Evolutionary conservation across 2,797 vertebrate genomes (phyloP).

Genomic region (Sebastes hubbsi): DNA sequence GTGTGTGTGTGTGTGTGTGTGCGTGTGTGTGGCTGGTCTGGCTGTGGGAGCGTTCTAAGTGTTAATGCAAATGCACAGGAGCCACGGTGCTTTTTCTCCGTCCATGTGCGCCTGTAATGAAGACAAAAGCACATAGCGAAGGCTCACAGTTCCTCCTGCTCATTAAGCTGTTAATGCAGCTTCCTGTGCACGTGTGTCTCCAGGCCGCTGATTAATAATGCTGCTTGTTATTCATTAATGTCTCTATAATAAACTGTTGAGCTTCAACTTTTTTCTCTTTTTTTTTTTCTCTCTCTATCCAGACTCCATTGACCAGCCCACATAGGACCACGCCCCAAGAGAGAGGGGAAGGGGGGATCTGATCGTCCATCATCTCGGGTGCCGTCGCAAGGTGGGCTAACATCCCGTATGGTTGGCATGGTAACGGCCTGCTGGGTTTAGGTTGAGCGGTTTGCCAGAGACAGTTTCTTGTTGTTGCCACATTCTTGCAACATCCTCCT

Average conservation of each 20-base stretch:
- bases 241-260: constrained; percentile 53
- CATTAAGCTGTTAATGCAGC: constrained; percentile 67
- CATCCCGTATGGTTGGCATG: constrained; percentile 78
- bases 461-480: constrained; percentile 78
- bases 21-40: not conserved
- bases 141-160: constrained; percentile 52
- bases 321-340: constrained; percentile 44
- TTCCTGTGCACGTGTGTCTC: constrained; percentile 68
- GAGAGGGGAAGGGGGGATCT: constrained; percentile 49
- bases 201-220: constrained; percentile 73
- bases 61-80: constrained; percentile 48
- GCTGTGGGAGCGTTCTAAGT: constrained; percentile 20
- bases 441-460: constrained; percentile 71
- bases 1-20: not conserved
- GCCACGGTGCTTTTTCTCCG: constrained; percentile 29
- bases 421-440: constrained; percentile 76
- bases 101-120: constrained; percentile 32
- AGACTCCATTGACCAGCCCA: constrained; percentile 64
- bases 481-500: constrained; percentile 79
- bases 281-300: not conserved
- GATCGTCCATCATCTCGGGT: constrained; percentile 74
- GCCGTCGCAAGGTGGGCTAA: constrained; percentile 78
- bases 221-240: constrained; percentile 67
- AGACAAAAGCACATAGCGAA: constrained; percentile 58
- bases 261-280: constrained; percentile 53